Evolutionary conservation across 2,888 invertebrate species (phyloP).

Genomic region (Zygaena filipendulae): DNA sequence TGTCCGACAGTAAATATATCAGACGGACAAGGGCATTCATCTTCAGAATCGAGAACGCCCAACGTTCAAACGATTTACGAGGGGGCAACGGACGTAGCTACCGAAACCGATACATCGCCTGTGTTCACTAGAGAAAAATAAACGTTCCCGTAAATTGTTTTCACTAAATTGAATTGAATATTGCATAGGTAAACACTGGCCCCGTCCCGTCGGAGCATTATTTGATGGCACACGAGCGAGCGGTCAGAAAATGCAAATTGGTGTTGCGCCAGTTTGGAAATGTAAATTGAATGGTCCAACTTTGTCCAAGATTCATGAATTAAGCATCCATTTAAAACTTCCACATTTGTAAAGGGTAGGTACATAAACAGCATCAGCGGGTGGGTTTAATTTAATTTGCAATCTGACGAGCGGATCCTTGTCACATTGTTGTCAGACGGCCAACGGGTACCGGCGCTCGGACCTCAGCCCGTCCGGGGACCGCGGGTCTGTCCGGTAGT

Average conservation of each 20-base stretch:
- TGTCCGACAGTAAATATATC: constrained; percentile 60
- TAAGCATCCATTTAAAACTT: constrained; percentile 53
- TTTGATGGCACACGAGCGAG: no score
- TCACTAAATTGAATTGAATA: no score
- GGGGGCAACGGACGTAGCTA: constrained; percentile 40
- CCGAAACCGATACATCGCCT: no score
- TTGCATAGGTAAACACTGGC: no score
- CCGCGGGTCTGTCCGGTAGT: constrained; percentile 21
- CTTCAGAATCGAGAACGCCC: constrained; percentile 58
- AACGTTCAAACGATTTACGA: constrained; percentile 66
- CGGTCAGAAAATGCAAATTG: constrained; percentile 45
- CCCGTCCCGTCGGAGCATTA: no score
- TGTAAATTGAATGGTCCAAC: constrained; percentile 59
- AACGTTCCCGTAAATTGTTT: no score
- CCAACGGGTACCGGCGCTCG: constrained; percentile 40
- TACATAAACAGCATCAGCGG: constrained; percentile 38
- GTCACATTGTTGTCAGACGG: constrained; percentile 42
- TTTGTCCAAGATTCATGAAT: constrained; percentile 55
- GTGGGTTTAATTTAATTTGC: constrained; percentile 53
- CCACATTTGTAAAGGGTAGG: constrained; percentile 47
- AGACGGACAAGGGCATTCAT: constrained; percentile 58
- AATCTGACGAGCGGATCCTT: no score
- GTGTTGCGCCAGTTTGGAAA: constrained; percentile 41
- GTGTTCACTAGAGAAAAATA: no score
- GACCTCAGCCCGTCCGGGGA: constrained; percentile 19